Percentiles rank a stretch among this genome's conserved stretches.
phyloP scores from a whole-genome alignment of 2,888 invertebrate genomes.

The Lithophane ornitopus region DNA sequence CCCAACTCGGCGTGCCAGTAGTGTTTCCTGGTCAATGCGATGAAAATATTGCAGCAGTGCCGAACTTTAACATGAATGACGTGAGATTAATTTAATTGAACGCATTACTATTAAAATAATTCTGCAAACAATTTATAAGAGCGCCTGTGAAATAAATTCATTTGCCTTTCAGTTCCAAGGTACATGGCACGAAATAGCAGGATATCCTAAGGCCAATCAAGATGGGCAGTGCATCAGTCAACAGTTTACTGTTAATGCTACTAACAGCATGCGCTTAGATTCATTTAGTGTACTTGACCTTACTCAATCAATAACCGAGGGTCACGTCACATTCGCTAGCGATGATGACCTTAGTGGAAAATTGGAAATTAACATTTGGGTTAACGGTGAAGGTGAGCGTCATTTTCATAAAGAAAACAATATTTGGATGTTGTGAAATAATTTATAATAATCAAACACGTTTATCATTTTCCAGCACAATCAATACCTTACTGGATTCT shows the following conservation, averaged over 20 bases:
- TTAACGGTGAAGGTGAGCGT: constrained; percentile 32
- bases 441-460: neutral
- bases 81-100: constrained; percentile 62
- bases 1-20: constrained; percentile 73
- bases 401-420: constrained; percentile 56
- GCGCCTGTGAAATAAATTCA: neutral
- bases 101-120: neutral
- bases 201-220: constrained; percentile 76
- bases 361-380: constrained; percentile 69
- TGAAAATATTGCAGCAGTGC: constrained; percentile 71
- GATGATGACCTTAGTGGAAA: constrained; percentile 72
- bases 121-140: too few relatives aligned
- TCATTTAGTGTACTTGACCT: constrained; percentile 73
- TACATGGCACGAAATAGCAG: constrained; percentile 76
- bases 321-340: constrained; percentile 67
- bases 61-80: constrained; percentile 71
- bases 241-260: constrained; percentile 65
- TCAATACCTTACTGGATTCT: constrained; percentile 77
- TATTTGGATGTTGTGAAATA: accelerated
- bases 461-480: constrained; percentile 66
- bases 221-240: constrained; percentile 79
- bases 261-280: constrained; percentile 67
- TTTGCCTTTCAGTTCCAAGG: constrained; percentile 74
- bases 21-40: constrained; percentile 82
- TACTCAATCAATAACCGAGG: constrained; percentile 61